Evolutionary conservation across 1,140 invertebrate species (phyloP).

Genomic region (Habropoda laboriosa): DNA sequence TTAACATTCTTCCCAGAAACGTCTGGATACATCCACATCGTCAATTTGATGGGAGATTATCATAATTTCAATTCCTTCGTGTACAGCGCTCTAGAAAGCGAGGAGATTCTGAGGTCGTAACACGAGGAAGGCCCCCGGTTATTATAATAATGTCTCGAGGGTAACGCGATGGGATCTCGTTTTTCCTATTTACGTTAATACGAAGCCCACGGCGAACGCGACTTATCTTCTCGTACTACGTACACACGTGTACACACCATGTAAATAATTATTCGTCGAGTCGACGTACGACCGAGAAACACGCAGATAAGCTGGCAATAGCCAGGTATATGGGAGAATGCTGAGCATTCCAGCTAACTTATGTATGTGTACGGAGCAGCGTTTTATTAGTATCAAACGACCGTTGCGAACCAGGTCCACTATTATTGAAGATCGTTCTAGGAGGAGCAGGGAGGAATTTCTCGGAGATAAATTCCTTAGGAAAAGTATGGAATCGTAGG

Average conservation of each 20-base stretch:
- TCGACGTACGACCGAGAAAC: conserved; percentile 25
- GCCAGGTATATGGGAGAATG: conserved; percentile 7
- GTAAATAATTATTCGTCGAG: conserved; percentile 57
- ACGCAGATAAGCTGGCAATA: conserved; percentile 36
- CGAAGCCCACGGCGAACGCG: conserved; percentile 33
- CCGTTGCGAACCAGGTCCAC: background rate
- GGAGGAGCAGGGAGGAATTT: conserved; percentile 17
- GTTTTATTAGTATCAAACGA: conserved; percentile 31
- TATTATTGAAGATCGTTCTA: conserved; percentile 15
- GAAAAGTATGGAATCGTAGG: background rate
- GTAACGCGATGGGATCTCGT: conserved; percentile 37
- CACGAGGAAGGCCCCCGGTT: conserved; percentile 42
- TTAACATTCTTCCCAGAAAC: no score
- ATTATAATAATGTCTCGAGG: conserved; percentile 31
- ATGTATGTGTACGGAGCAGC: background rate
- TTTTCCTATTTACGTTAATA: conserved; percentile 61
- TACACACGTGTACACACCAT: conserved; percentile 13
- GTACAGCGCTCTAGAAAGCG: conserved; percentile 36
- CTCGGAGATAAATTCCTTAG: background rate
- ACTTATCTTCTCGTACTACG: conserved; percentile 15
- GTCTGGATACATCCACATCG: background rate
- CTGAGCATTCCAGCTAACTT: conserved; percentile 17
- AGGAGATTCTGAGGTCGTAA: conserved; percentile 35
- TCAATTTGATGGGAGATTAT: background rate
- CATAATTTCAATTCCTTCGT: background rate